Base-by-base conservation (phyloP, 2,797 vertebrate species). In the Rhinella marina region DNA sequence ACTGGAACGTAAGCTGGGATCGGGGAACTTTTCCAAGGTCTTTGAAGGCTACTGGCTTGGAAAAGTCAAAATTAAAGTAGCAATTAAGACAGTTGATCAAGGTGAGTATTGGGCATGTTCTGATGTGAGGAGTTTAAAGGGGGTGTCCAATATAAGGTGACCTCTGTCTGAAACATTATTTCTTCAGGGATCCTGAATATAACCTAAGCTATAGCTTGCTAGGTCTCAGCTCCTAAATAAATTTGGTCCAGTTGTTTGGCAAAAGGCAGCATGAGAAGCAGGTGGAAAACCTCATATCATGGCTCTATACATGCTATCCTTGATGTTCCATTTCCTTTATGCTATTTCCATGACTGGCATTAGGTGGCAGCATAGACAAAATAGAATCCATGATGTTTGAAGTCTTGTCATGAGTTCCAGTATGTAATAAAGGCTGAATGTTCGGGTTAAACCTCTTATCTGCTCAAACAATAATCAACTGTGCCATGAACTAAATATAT, bases 21-120 rank as follows among this genome's bases (percentile, higher is more conserved):
- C 92, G 0, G 96, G 96, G 4, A 94, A 90, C 91, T 97, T 97
- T 0, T 93, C 96, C 1, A 92, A 96, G 0, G 97, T 97, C 86
- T 93, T 95, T 81, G 90, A 91, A 7, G 96, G 96, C 12, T 92
- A 89, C 59, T 97, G 97, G 96, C 97, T 95, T 86, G 93, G 93
- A 85, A 90, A 89, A 32, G 94, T 96, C 29, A 52, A 78, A 52
- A 29, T 78, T 0, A 92, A 88, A 0, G 97, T 97, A 17, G 96
- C 97, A 56, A 92, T 94, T 70, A 94, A 94, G 90, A 91, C 89
- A 14, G 91, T 94, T 6, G 86, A 90, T 21, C 85, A 85, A 92
- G 92, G 93, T 92, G 70, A 93, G 92, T 66, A 13, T 32, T 14
- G 7, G 59, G 8, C 21, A 41, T 29, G 3, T 25, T 13, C 21